These are phyloP conservation scores for Tringa solitaria DNA, from an alignment of 2,113 vertebrate species.

Conservation along the genomic window DNA sequence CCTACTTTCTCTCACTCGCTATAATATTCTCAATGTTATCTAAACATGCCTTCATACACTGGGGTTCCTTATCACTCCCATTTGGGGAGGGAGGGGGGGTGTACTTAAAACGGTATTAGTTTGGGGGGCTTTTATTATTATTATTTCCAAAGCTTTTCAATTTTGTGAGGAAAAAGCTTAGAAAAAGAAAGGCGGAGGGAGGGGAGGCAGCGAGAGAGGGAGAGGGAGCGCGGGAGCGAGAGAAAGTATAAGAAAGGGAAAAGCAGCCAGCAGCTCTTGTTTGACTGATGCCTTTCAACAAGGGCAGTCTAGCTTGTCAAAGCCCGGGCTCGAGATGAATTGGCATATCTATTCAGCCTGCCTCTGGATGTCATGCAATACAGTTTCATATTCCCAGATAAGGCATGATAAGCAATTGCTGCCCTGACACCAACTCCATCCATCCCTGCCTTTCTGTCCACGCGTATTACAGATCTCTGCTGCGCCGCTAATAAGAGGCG, in stretches of 20 bases:
- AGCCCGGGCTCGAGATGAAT: conserved; percentile 92
- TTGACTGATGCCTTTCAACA: conserved; percentile 99
- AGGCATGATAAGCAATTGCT: conserved; percentile 93
- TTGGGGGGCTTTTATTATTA: conserved; percentile 74
- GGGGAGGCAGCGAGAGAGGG: conserved; percentile 25
- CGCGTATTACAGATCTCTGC: conserved; percentile 45
- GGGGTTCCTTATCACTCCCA: conserved; percentile 81
- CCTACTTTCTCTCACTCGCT: conserved; percentile 76
- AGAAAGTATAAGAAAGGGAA: conserved; percentile 79
- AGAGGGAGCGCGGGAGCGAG: conserved; percentile 64
- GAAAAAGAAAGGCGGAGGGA: conserved; percentile 76
- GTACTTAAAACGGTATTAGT: conserved; percentile 83
- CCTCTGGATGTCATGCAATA: conserved; percentile 88
- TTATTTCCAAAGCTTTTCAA: conserved; percentile 85
- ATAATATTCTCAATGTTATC: conserved; percentile 97
- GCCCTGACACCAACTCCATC: conserved; percentile 77
- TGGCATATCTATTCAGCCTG: conserved; percentile 90
- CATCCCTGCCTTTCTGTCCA: conserved; percentile 71
- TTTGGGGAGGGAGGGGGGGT: conserved; percentile 62
- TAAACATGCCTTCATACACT: conserved; percentile 84
- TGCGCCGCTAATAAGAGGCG: conserved; percentile 69
- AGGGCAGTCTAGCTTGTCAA: conserved; percentile 99
- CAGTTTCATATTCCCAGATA: conserved; percentile 97
- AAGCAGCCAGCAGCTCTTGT: conserved; percentile 77
- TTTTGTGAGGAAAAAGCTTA: conserved; percentile 84